Evolutionary conservation across 2,797 vertebrate genomes (phyloP).

Genomic region (Microhierax caerulescens): DNA sequence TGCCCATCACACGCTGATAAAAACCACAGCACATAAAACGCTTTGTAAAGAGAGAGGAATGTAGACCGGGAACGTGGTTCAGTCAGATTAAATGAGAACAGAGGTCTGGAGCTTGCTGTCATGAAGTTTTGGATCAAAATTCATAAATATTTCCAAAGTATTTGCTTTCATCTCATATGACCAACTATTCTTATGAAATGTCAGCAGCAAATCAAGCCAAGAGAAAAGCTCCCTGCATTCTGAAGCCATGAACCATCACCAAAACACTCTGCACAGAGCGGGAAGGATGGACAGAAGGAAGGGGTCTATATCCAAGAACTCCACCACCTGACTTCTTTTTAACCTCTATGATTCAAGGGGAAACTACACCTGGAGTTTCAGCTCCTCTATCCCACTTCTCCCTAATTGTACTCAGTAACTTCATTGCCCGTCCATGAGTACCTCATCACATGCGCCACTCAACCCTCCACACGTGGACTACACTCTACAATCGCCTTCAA

Average conservation of each 20-base stretch:
- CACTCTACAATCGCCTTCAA: neutral
- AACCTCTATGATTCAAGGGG: neutral
- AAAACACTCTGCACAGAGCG: neutral
- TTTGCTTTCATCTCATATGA: slow-evolving; percentile 8
- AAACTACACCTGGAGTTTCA: neutral
- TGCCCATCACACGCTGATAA: neutral
- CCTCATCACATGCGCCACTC: neutral
- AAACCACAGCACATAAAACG: neutral
- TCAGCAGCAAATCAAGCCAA: neutral
- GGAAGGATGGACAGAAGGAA: neutral
- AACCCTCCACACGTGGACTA: neutral
- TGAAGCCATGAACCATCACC: neutral
- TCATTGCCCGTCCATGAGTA: neutral
- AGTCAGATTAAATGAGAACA: slow-evolving; percentile 24
- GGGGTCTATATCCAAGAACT: neutral
- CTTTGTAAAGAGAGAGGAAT: neutral
- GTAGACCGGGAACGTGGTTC: neutral
- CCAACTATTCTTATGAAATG: neutral
- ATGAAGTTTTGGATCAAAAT: slow-evolving; percentile 1
- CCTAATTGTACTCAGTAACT: neutral
- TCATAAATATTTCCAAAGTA: slow-evolving; percentile 1
- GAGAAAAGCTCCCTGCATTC: neutral
- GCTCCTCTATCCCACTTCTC: neutral
- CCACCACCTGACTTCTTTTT: neutral
- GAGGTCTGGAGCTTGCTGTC: neutral